Evolutionary conservation across 2,888 invertebrate species (phyloP).

Genomic region (Pherbina coryleti): DNA sequence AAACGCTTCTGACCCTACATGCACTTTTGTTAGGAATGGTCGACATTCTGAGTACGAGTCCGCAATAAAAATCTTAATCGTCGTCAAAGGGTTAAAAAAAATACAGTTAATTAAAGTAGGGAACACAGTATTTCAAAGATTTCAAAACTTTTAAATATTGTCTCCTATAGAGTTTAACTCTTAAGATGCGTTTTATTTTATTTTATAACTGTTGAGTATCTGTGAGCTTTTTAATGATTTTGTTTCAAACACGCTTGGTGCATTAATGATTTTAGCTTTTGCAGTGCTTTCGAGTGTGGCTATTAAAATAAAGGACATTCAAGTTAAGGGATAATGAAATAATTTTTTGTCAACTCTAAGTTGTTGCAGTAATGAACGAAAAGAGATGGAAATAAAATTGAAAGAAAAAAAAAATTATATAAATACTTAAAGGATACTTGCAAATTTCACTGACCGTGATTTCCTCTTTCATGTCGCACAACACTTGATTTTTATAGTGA

Average conservation of each 20-base stretch:
- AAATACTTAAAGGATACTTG: neutral
- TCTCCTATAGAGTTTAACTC: too few relatives aligned
- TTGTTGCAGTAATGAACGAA: neutral
- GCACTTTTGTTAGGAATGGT: too few relatives aligned
- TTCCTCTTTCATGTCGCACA: slow-evolving; percentile 18
- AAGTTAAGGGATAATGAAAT: slow-evolving; percentile 27
- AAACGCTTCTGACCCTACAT: too few relatives aligned
- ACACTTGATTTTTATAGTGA: slow-evolving; percentile 14
- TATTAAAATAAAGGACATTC: neutral
- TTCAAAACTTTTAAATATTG: too few relatives aligned
- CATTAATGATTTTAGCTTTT: neutral
- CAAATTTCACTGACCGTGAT: slow-evolving; percentile 28
- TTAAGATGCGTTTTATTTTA: too few relatives aligned
- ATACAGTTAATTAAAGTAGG: too few relatives aligned
- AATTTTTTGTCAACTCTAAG: slow-evolving; percentile 19
- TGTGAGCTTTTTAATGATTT: too few relatives aligned
- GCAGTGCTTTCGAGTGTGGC: neutral
- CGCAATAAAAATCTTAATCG: too few relatives aligned
- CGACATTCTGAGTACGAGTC: too few relatives aligned
- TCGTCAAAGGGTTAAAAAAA: too few relatives aligned
- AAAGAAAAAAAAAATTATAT: neutral
- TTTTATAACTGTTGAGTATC: too few relatives aligned
- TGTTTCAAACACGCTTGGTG: neutral
- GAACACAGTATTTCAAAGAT: too few relatives aligned
- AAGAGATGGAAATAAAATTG: neutral